phyloP scores from a whole-genome alignment of 2,113 vertebrate species.

The Rafetus swinhoei region DNA sequence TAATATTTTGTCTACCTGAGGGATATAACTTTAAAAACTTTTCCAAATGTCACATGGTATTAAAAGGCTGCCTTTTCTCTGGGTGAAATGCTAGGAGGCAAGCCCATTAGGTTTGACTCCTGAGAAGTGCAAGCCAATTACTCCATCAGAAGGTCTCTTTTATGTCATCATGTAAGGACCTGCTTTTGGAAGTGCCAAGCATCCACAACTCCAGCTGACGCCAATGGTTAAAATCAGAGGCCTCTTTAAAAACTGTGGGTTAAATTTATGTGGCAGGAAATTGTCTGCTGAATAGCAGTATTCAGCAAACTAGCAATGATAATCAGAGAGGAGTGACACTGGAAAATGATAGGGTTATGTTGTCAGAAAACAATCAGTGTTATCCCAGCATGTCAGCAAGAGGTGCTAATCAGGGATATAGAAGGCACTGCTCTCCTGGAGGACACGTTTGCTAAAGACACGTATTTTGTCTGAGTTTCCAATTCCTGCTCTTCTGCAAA shows the following conservation, averaged over 20 bases:
- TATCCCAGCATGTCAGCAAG: accelerated
- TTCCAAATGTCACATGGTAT: too few species aligned
- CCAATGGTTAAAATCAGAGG: neutral
- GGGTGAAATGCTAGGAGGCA: accelerated
- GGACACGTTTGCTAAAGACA: neutral
- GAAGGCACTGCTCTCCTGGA: neutral
- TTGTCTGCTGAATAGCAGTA: neutral
- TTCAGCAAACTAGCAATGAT: neutral
- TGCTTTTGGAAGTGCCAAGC: neutral
- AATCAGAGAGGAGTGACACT: neutral
- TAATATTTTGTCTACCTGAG: neutral
- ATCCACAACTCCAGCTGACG: neutral
- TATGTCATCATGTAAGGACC: neutral
- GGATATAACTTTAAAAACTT: neutral
- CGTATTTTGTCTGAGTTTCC: neutral
- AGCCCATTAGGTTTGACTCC: neutral
- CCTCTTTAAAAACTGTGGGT: neutral
- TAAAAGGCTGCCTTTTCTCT: neutral
- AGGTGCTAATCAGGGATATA: neutral
- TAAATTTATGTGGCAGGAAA: accelerated
- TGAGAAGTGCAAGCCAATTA: neutral
- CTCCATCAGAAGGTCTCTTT: accelerated
- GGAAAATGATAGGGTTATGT: neutral
- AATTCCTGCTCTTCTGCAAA: neutral
- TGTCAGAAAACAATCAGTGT: neutral